Evolutionary conservation across 2,113 vertebrate species (phyloP).

Genomic region (Tragelaphus scriptus): DNA sequence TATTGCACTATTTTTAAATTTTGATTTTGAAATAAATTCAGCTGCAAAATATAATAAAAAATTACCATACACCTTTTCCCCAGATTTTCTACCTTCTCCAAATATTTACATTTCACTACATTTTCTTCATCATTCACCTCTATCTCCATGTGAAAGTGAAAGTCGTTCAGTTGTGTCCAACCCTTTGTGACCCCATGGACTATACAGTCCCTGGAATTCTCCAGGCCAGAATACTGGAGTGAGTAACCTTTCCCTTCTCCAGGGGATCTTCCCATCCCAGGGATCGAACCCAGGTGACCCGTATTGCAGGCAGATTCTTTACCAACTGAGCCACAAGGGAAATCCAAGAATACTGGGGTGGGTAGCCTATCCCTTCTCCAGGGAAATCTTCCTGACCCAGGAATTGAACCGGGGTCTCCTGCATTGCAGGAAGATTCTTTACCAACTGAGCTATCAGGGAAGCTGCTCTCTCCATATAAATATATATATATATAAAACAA

Average conservation of each 20-base stretch:
- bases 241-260: neutral
- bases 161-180: neutral
- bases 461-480: neutral
- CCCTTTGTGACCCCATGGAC: neutral
- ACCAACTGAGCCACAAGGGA: neutral
- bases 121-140: neutral
- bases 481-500: neutral
- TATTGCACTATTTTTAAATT: neutral
- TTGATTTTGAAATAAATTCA: constrained; percentile 1
- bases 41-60: neutral
- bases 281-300: neutral
- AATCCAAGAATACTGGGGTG: neutral
- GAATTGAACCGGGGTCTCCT: accelerated
- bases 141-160: neutral
- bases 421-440: neutral
- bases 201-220: neutral
- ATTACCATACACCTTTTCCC: neutral
- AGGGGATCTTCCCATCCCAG: neutral
- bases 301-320: neutral
- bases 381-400: neutral
- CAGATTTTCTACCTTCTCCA: neutral
- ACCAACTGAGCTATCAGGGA: neutral
- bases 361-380: neutral
- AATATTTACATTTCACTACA: neutral
- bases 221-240: neutral